Evolutionary conservation across 1,140 invertebrate genomes (phyloP).

Genomic region (Aphelinus atriplicis): DNA sequence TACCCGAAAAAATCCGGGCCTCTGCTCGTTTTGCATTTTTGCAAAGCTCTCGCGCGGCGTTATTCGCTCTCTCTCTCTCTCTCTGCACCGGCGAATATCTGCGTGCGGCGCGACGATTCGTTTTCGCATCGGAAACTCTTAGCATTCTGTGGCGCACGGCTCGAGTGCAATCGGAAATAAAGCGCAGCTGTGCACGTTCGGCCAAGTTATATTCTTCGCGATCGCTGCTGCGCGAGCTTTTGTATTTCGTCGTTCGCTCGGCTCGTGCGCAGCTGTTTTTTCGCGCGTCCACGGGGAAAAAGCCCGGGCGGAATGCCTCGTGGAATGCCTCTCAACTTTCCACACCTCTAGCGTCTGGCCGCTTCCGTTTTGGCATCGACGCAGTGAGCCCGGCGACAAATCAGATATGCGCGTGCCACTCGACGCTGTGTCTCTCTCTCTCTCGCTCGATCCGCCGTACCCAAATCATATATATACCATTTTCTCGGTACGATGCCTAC

Average conservation of each 20-base stretch:
- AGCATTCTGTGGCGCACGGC: conserved; percentile 13
- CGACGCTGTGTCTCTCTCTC: too few species aligned
- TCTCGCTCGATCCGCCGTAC: too few species aligned
- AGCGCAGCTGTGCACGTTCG: too few species aligned
- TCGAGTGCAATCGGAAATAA: too few species aligned
- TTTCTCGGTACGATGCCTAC: too few species aligned
- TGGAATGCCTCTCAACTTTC: neutral
- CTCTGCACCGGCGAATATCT: neutral
- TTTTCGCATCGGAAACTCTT: conserved; percentile 35
- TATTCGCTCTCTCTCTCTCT: neutral
- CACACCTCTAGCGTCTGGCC: neutral
- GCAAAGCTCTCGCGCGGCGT: conserved; percentile 9
- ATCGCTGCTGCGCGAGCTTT: conserved; percentile 1
- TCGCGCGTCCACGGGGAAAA: neutral
- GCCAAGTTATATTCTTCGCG: too few species aligned
- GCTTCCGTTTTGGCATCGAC: too few species aligned
- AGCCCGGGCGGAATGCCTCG: neutral
- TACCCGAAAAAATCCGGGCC: conserved; percentile 27
- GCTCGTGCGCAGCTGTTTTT: neutral
- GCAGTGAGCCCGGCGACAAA: too few species aligned
- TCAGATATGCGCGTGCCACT: too few species aligned
- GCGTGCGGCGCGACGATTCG: neutral
- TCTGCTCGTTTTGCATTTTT: conserved; percentile 37
- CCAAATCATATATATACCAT: too few species aligned
- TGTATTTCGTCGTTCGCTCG: neutral